Base-by-base conservation (phyloP, 2,113 vertebrate genomes). In the Holacanthus passer region DNA sequence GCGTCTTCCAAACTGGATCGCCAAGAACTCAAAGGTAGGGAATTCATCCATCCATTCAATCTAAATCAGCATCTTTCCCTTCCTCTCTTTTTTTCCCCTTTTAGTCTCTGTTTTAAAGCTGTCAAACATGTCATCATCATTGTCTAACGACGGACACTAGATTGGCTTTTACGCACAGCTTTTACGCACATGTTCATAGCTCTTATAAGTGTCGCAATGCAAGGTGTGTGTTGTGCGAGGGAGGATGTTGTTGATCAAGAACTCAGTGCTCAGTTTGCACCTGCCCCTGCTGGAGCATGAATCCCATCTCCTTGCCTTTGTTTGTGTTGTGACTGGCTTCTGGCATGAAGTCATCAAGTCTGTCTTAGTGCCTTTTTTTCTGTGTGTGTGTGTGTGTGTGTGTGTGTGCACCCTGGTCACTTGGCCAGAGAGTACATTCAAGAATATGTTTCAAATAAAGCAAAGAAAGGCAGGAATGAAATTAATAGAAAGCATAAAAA, bases 11-110 rank as follows among this genome's bases (percentile, higher is more conserved):
- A 82, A 84, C 85, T 76, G 90, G 87, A 91, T 73, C 76, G 80
- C 58, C 81, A 39, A 81, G 62, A 89, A 91, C 71, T 89, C 81
- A 73, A 56, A 91, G 94, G 94, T 94, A 92, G 70, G 91, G 19
- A 2, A 37, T 35, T 10, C 10, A 48, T 48, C 31, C 27, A 32
- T 55, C 31, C 16, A 37, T 65, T 7, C 7, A 31, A 31, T 27
- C 1, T 22, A 7, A 22, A 47, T 43, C 24, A 12, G 0, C 22
- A 5, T 22, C 1, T 77, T 39, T 16, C 16, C 12, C 8, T n/a
- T 14, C 24, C 14, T 3, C 56, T 63, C 31, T 64, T n/a, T 62
- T 55, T 1, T 74, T 31, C 69, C 10, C 5, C n/a, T 53, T 9
- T 9, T 2, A 70, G 41, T 66, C 14, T 29, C 7, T 14, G 19